Conservation (phyloP, 2,113 vertebrate species). For the Girardinichthys multiradiatus region DNA sequence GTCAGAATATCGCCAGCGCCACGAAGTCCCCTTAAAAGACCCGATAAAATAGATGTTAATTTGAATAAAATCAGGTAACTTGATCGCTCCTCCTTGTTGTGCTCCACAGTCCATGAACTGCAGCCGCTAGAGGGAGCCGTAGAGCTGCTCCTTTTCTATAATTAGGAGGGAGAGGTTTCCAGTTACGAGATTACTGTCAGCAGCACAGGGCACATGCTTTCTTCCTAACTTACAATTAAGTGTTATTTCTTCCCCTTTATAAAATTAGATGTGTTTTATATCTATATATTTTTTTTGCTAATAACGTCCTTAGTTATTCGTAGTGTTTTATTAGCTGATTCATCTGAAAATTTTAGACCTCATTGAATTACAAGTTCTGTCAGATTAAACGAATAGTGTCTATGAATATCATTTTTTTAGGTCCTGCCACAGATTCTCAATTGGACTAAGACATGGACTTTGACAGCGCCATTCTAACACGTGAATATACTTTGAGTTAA, state of each 20-base stretch:
- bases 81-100: slow-evolving; percentile 6
- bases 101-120: background rate
- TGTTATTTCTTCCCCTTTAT: background rate
- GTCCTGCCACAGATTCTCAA: no score
- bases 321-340: no score
- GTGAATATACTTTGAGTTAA: no score
- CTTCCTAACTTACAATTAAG: background rate
- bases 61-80: slow-evolving; percentile 38
- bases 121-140: slow-evolving; percentile 54
- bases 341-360: no score
- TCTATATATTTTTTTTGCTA: background rate
- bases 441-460: no score
- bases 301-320: no score
- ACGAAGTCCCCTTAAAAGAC: background rate
- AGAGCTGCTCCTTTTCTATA: slow-evolving; percentile 24
- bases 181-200: slow-evolving; percentile 15
- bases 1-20: background rate
- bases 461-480: no score
- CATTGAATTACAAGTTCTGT: no score
- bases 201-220: background rate
- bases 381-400: no score
- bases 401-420: no score
- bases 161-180: slow-evolving; percentile 51
- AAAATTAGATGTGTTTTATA: no score
- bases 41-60: background rate